These are phyloP conservation scores for Sciaenops ocellatus DNA, from an alignment of 2,797 vertebrate species.

Conservation along the genomic window DNA sequence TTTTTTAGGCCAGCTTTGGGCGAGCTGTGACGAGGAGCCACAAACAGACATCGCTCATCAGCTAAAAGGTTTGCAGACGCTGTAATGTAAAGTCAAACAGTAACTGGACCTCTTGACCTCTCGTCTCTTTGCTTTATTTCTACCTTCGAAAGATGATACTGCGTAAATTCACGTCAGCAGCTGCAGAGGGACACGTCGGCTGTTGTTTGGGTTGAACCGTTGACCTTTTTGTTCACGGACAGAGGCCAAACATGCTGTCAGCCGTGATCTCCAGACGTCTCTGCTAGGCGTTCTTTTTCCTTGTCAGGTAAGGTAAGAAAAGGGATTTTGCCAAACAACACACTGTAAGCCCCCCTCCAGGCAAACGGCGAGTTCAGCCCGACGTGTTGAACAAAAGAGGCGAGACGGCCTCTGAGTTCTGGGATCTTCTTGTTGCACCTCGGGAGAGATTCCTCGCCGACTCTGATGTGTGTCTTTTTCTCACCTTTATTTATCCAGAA, in stretches of 20 bases:
- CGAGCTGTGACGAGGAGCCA: no score
- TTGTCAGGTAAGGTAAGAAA: constrained; percentile 32
- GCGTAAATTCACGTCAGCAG: background rate
- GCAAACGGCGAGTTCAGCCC: constrained; percentile 33
- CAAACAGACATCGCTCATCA: background rate
- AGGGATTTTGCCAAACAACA: constrained; percentile 29
- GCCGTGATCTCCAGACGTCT: constrained; percentile 6
- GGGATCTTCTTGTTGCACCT: constrained; percentile 35
- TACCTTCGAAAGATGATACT: constrained; percentile 1
- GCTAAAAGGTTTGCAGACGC: background rate
- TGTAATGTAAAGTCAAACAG: background rate
- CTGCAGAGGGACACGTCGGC: constrained; percentile 10
- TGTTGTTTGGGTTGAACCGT: background rate
- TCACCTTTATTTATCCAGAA: constrained; percentile 34
- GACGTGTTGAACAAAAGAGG: constrained; percentile 12
- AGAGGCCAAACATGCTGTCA: constrained; percentile 13
- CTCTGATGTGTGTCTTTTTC: constrained; percentile 18
- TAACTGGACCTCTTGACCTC: background rate
- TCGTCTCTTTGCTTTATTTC: constrained; percentile 6
- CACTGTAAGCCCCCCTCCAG: constrained; percentile 28
- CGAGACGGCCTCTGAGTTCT: constrained; percentile 1
- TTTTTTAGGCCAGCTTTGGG: no score
- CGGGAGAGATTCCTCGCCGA: constrained; percentile 27
- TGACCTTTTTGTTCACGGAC: constrained; percentile 2
- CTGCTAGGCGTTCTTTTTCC: constrained; percentile 11